Percentiles rank a stretch among this genome's conserved stretches.
These are phyloP conservation scores for Gymnothorax reevesii DNA, from an alignment of 2,797 vertebrate genomes.

Conservation along the genomic window DNA sequence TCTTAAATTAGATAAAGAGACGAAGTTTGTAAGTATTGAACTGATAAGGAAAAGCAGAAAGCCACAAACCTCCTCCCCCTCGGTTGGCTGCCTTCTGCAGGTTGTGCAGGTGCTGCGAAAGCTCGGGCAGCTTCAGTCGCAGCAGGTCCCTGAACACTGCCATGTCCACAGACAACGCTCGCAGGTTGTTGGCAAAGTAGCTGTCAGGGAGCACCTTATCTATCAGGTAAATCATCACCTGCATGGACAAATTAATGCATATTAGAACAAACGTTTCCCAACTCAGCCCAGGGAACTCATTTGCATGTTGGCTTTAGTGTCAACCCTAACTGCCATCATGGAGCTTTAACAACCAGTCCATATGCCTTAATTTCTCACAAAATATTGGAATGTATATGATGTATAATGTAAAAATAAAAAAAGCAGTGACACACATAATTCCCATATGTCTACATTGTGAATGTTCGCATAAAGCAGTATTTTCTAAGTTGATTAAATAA, in stretches of 20 bases:
- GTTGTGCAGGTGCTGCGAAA: slow-evolving; percentile 91
- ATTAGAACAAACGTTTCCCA: background rate
- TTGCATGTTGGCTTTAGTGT: no score
- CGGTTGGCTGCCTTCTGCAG: slow-evolving; percentile 91
- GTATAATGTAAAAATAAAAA: no score
- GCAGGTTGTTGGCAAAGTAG: slow-evolving; percentile 98
- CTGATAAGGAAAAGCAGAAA: background rate
- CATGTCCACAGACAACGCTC: slow-evolving; percentile 97
- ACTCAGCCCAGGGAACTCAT: no score
- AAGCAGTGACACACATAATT: no score
- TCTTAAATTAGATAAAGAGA: background rate
- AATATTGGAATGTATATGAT: no score
- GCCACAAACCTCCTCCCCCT: slow-evolving; percentile 85
- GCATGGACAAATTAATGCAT: slow-evolving; percentile 25
- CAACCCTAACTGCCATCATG: no score
- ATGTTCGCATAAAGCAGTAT: no score
- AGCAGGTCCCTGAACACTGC: slow-evolving; percentile 96
- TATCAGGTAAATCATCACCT: slow-evolving; percentile 99
- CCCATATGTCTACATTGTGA: no score
- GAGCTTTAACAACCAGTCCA: no score
- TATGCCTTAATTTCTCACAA: no score
- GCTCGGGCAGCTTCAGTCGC: slow-evolving; percentile 87
- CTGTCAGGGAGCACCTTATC: slow-evolving; percentile 98
- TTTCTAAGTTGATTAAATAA: no score
- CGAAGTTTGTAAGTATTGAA: background rate